Conservation (phyloP, 2,888 invertebrate species). For the Cheilosia vernalis region DNA sequence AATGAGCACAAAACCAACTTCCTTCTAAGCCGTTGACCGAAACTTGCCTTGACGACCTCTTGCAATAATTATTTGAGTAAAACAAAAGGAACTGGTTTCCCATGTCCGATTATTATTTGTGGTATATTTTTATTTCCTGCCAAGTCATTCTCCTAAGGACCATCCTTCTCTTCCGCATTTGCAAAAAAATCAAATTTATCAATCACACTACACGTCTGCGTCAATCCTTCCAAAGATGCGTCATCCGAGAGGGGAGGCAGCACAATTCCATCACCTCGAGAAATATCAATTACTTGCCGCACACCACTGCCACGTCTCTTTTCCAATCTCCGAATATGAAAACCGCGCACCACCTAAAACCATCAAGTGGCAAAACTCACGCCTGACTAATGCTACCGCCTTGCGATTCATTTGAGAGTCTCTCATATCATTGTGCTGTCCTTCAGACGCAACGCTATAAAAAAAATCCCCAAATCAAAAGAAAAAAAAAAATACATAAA, state of each 20-base stretch:
- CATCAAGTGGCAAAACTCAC: constrained; percentile 73
- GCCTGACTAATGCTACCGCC: constrained; percentile 75
- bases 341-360: constrained; percentile 26
- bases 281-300: constrained; percentile 74
- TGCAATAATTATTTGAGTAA: no score
- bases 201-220: constrained; percentile 42
- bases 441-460: constrained; percentile 20
- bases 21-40: no score
- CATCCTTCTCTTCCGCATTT: constrained; percentile 5
- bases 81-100: no score
- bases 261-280: constrained; percentile 66
- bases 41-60: no score
- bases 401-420: constrained; percentile 62
- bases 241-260: constrained; percentile 32
- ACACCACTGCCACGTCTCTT: constrained; percentile 66
- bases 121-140: no score
- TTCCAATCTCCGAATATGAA: constrained; percentile 61
- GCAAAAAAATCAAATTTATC: constrained; percentile 57
- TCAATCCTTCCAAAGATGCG: constrained; percentile 18
- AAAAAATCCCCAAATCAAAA: constrained; percentile 18
- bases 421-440: constrained; percentile 38
- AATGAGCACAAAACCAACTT: no score
- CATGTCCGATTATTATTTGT: no score
- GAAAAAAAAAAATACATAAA: constrained; percentile 1
- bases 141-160: no score